These are phyloP conservation scores for Diuraphis noxia DNA, from an alignment of 1,140 invertebrate species.

Conservation along the genomic window DNA sequence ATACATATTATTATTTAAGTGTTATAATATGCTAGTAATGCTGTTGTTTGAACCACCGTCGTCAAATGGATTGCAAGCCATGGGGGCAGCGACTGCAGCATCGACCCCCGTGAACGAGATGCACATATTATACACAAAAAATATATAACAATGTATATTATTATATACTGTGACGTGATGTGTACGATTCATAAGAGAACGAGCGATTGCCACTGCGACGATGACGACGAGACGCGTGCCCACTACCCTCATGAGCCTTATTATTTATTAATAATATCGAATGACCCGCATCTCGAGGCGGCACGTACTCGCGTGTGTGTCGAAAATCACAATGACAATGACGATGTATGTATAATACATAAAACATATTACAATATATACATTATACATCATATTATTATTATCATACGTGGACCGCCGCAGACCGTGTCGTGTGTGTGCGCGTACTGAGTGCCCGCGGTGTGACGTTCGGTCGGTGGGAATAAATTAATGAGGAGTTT, in stretches of 20 bases:
- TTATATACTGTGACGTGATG: background rate
- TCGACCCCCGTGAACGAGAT: background rate
- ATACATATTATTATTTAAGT: too few species aligned
- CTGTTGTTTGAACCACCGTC: background rate
- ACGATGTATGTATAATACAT: too few species aligned
- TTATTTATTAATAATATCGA: conserved; percentile 49
- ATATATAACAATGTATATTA: too few species aligned
- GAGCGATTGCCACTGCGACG: conserved; percentile 6
- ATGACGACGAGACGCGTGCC: conserved; percentile 21
- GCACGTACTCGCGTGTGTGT: background rate
- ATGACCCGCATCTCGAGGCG: conserved; percentile 34
- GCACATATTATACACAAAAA: background rate
- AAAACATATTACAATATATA: background rate
- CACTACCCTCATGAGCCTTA: conserved; percentile 30
- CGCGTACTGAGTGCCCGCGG: background rate
- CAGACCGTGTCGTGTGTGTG: background rate
- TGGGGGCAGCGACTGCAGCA: background rate
- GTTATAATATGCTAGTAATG: background rate
- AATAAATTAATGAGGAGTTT: background rate
- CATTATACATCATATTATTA: too few species aligned
- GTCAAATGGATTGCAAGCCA: background rate
- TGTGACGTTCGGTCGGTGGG: background rate
- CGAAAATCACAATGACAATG: conserved; percentile 42
- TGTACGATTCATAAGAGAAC: background rate
- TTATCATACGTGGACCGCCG: background rate